phyloP scores from a whole-genome alignment of 2,113 vertebrate species.

The Ptilorrhoa leucosticta region DNA sequence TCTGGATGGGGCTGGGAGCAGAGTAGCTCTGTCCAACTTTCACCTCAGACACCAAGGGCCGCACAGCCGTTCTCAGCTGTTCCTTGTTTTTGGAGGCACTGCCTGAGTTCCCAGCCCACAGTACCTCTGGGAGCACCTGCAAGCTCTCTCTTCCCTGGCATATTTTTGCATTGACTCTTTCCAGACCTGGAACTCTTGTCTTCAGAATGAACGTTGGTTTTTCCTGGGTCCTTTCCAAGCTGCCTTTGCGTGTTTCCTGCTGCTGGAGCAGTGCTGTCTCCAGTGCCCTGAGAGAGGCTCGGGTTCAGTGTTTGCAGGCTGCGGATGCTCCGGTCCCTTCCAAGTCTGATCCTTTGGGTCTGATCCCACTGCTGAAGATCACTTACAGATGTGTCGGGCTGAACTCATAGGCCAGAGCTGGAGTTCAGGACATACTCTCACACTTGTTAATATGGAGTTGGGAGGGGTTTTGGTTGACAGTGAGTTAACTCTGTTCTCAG shows the following conservation, averaged over 20 bases:
- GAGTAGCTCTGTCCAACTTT: neutral
- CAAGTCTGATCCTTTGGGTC: constrained; percentile 56
- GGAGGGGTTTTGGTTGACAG: constrained; percentile 41
- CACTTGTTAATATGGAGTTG: constrained; percentile 37
- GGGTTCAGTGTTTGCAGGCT: constrained; percentile 21
- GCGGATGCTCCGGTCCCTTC: constrained; percentile 35
- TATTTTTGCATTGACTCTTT: neutral
- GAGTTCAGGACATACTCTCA: constrained; percentile 42
- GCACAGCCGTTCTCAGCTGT: neutral
- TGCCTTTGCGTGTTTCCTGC: constrained; percentile 31
- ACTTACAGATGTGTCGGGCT: constrained; percentile 65
- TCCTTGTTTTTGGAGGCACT: neutral
- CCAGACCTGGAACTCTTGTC: neutral
- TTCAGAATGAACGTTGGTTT: neutral
- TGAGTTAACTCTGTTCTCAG: constrained; percentile 8
- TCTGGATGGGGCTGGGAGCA: neutral
- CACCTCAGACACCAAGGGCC: neutral
- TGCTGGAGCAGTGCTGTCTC: neutral
- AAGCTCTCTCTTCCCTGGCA: neutral
- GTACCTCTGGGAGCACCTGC: neutral
- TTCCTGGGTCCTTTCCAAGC: constrained; percentile 39
- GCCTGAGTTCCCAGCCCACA: neutral
- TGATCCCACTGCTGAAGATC: constrained; percentile 42
- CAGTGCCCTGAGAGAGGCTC: constrained; percentile 46
- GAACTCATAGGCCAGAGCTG: constrained; percentile 48